Base-by-base conservation (phyloP, 2,113 vertebrate genomes). In the Daboia siamensis region DNA sequence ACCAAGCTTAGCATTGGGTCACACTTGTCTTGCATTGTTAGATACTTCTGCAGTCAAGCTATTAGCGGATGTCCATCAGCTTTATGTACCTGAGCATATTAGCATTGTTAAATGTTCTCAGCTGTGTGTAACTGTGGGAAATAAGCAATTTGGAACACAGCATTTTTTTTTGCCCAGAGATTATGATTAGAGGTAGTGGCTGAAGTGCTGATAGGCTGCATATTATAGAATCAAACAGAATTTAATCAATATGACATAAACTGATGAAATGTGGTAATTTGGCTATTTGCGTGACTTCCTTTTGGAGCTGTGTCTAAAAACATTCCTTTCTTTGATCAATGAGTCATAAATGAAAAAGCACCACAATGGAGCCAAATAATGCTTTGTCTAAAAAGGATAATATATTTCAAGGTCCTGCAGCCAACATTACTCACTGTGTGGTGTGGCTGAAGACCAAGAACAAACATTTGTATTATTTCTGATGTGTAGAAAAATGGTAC, bases 301-400 rank as follows among this genome's bases (percentile, higher is more conserved):
- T 61, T 85, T 90, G 92, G n/a, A 90, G 91, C 94, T n/a, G 95
- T 93, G 90, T 96, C 91, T 94, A 91, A 96, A 92, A 69, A 26
- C 87, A 93, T 91, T 94, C 86, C 93, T 96, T 94, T 44, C 93
- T 97, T 97, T 96, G 95, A 97, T 97, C 94, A 96, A 91, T 89
- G 95, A 95, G 94, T 87, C 93, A 0, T 94, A 96, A 96, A 97
- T 96, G 95, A 80, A 92, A 96, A 96, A 94, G 20, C 91, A 94
- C 2, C 95, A 90, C 92, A 94, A 93, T 94, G 85, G 51, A 56
- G 91, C 92, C 86, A 92, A 95, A 90, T 74, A 64, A 90, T 46
- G 52, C 93, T 94, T 94, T 94, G 29, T 85, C 93, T 91, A 44
- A 93, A 87, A 87, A 94, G 80, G 96, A 93, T 94, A 95, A 91